These are phyloP conservation scores for Okapia johnstoni DNA, from an alignment of 2,113 vertebrate genomes.

Conservation along the genomic window DNA sequence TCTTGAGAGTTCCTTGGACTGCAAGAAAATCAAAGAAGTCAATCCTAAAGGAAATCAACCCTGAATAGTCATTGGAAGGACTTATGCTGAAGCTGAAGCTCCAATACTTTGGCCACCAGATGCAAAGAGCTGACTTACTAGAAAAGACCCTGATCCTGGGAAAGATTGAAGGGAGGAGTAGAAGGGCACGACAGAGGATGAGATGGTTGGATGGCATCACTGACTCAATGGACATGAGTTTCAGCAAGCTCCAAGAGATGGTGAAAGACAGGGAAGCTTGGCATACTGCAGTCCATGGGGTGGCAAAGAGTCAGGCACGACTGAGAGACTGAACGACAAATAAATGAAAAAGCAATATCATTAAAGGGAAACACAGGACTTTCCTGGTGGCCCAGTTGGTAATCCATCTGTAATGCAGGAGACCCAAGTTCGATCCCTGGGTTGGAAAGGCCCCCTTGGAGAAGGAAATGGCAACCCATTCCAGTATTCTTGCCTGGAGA, in stretches of 20 bases:
- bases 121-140: background rate
- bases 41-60: background rate
- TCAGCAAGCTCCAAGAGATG: background rate
- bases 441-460: background rate
- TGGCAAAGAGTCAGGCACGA: background rate
- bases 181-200: accelerated
- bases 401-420: background rate
- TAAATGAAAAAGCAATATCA: background rate
- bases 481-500: background rate
- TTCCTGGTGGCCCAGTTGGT: background rate
- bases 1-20: background rate
- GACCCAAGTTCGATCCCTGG: accelerated
- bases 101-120: background rate
- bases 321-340: background rate
- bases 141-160: background rate
- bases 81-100: background rate
- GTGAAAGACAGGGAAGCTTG: background rate
- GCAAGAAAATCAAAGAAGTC: background rate
- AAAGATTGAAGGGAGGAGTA: background rate
- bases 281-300: background rate
- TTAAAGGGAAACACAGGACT: background rate
- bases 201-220: background rate
- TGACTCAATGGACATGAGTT: background rate
- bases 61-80: background rate
- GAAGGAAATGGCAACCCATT: background rate